Evolutionary conservation across 1,140 invertebrate species (phyloP).

Genomic region (Heterodera carotae): DNA sequence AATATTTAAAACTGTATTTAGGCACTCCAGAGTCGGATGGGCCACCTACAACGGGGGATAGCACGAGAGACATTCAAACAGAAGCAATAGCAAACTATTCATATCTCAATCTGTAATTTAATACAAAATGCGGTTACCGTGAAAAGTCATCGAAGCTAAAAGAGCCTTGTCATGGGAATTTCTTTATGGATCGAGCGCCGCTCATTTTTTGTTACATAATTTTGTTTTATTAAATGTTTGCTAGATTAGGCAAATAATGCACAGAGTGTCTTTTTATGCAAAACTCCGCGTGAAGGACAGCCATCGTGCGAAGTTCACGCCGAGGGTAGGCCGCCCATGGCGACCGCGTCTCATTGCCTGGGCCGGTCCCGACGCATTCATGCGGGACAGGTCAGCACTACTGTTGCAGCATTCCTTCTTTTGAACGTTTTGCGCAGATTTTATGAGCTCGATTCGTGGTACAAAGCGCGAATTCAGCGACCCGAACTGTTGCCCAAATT

Average conservation of each 20-base stretch:
- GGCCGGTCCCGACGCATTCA: conserved; percentile 63
- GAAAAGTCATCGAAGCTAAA: too few relatives aligned
- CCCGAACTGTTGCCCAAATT: conserved; percentile 61
- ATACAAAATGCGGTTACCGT: too few relatives aligned
- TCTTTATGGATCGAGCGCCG: neutral
- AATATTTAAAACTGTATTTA: conserved; percentile 34
- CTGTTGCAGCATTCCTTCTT: conserved; percentile 15
- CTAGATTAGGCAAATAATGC: neutral
- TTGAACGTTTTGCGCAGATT: conserved; percentile 47
- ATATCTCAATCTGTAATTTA: too few relatives aligned
- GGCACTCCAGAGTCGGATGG: conserved; percentile 49
- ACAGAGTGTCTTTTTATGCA: conserved; percentile 47
- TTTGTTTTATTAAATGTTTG: conserved; percentile 7
- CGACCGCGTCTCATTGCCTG: conserved; percentile 61
- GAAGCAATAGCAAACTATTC: neutral
- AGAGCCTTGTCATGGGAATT: too few relatives aligned
- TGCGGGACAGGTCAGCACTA: conserved; percentile 49
- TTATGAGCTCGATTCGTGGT: conserved; percentile 62
- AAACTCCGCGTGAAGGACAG: conserved; percentile 47
- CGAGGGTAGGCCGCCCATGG: conserved; percentile 55
- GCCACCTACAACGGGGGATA: conserved; percentile 46
- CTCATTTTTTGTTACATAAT: neutral
- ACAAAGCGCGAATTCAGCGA: conserved; percentile 63
- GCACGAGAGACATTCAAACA: conserved; percentile 50
- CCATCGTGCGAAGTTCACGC: conserved; percentile 50